Conservation (phyloP, 1,140 invertebrate genomes). For the Bombus turneri region DNA sequence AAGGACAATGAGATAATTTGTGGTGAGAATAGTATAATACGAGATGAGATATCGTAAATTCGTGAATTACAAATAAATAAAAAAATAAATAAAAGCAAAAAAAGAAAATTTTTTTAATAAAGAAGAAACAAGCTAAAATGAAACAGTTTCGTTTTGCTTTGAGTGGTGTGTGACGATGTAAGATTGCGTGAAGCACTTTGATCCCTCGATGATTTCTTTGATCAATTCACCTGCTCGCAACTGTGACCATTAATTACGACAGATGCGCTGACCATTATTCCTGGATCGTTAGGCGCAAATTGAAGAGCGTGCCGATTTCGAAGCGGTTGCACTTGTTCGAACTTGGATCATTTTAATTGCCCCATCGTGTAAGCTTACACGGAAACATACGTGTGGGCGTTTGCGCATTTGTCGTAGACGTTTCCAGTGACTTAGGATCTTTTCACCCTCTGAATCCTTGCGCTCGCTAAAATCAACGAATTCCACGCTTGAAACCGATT, state of each 20-base stretch:
- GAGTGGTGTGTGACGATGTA: too few relatives aligned
- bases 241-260: conserved; percentile 7
- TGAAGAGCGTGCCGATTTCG: conserved; percentile 18
- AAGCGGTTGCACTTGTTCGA: conserved; percentile 10
- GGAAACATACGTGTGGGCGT: not conserved
- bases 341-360: conserved; percentile 17
- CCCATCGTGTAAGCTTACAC: conserved; percentile 7
- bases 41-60: too few relatives aligned
- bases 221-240: not conserved
- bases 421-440: not conserved
- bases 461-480: not conserved
- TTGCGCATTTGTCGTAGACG: not conserved
- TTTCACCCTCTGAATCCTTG: not conserved
- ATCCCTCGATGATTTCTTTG: not conserved
- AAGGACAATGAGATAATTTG: too few relatives aligned
- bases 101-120: too few relatives aligned
- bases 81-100: too few relatives aligned
- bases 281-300: conserved; percentile 4
- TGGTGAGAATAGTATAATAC: too few relatives aligned
- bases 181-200: too few relatives aligned
- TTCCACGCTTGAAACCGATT: not conserved
- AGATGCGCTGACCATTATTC: not conserved
- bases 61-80: too few relatives aligned
- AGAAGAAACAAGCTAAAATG: too few relatives aligned
- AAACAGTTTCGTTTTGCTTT: too few relatives aligned